Percentiles rank a stretch among this genome's conserved stretches.
These are phyloP conservation scores for Macaria liturata DNA, from an alignment of 2,888 invertebrate species.

Conservation along the genomic window DNA sequence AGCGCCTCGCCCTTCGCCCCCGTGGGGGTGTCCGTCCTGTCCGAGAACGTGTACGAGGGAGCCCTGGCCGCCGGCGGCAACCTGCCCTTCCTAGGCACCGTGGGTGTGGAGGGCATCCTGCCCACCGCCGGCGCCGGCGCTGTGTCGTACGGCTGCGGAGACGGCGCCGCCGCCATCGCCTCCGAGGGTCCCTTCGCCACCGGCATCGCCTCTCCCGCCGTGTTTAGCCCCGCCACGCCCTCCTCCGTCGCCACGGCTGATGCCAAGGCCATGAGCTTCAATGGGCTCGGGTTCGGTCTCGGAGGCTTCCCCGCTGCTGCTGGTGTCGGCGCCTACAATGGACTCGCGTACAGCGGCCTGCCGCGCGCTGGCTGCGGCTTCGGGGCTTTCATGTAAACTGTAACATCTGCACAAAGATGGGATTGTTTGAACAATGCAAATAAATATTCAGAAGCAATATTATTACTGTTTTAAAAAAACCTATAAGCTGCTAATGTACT, in stretches of 20 bases:
- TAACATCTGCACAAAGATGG: neutral
- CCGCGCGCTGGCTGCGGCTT: neutral
- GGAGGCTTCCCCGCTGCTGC: too few species aligned
- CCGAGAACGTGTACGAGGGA: constrained; percentile 52
- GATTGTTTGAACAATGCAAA: neutral
- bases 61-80: constrained; percentile 46
- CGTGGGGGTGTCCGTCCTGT: constrained; percentile 46
- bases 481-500: neutral
- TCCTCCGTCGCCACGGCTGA: neutral
- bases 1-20: constrained; percentile 45
- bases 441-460: too few species aligned
- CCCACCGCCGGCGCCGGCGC: constrained; percentile 47
- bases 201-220: constrained; percentile 15
- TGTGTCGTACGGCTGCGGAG: constrained; percentile 47
- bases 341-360: neutral
- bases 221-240: constrained; percentile 6
- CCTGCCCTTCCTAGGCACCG: constrained; percentile 49
- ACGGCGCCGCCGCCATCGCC: constrained; percentile 43
- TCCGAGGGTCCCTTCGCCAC: constrained; percentile 34
- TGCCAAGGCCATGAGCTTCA: neutral
- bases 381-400: neutral
- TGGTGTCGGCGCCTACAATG: neutral
- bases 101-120: constrained; percentile 45
- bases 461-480: too few species aligned
- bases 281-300: neutral